A percentile compares a stretch with the other conserved stretches of the same genome.
Evolutionary conservation across 2,888 invertebrate species (phyloP).

Genomic region (Autographa gamma): DNA sequence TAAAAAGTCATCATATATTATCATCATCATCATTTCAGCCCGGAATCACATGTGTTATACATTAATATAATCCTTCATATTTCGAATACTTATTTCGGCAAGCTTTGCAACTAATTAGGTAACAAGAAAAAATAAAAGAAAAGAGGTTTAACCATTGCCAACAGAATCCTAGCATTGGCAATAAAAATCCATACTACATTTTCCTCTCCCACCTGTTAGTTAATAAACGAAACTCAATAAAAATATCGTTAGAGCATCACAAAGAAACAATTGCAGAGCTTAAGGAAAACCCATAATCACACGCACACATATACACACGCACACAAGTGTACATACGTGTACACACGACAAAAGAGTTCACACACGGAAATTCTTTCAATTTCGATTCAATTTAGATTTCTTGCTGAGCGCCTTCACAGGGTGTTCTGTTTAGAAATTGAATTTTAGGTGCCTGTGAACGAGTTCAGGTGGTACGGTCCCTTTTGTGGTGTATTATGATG

Average conservation of each 20-base stretch:
- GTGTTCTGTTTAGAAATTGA: conserved; percentile 57
- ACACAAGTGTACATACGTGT: conserved; percentile 7
- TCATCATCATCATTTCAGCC: too few species aligned
- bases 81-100: too few species aligned
- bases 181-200: background rate
- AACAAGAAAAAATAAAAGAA: too few species aligned
- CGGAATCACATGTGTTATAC: too few species aligned
- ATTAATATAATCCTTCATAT: too few species aligned
- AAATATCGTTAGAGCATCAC: conserved; percentile 34
- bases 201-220: background rate
- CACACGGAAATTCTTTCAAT: conserved; percentile 70
- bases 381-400: conserved; percentile 78
- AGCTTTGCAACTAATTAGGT: too few species aligned
- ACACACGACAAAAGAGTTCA: conserved; percentile 53
- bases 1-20: too few species aligned
- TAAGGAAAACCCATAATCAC: conserved; percentile 39
- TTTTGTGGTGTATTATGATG: conserved; percentile 4
- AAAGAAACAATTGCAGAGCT: conserved; percentile 48
- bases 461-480: conserved; percentile 10
- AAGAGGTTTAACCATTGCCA: too few species aligned
- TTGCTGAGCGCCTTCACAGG: conserved; percentile 62
- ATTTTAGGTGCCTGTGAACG: conserved; percentile 23
- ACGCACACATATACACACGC: conserved; percentile 35
- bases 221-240: conserved; percentile 18
- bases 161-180: background rate